These are phyloP conservation scores for Hydropsyche betteni DNA, from an alignment of 2,888 invertebrate genomes.

Conservation along the genomic window DNA sequence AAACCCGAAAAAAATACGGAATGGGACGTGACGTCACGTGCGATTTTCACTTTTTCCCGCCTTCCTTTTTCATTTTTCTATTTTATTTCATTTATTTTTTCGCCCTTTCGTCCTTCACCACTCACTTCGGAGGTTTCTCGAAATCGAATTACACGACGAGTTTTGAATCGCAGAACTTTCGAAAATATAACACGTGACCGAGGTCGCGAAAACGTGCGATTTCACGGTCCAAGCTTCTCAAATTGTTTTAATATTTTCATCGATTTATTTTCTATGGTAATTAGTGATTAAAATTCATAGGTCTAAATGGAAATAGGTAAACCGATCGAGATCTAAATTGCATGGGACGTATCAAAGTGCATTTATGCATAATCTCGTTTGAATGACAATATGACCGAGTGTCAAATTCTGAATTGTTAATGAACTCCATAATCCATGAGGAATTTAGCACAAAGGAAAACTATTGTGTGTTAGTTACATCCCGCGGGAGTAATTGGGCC, in stretches of 20 bases:
- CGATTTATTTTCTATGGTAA: no score
- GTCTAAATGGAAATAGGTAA: no score
- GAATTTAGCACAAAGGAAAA: constrained; percentile 11
- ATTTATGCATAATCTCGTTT: no score
- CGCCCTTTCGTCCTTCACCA: constrained; percentile 24
- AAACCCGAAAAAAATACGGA: no score
- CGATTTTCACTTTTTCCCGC: no score
- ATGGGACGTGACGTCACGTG: constrained; percentile 1
- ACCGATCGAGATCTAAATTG: no score
- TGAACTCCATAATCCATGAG: not conserved
- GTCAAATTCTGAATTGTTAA: constrained; percentile 19
- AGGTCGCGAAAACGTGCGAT: constrained; percentile 38
- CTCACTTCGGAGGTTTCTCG: constrained; percentile 20
- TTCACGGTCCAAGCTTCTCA: no score
- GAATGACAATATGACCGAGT: constrained; percentile 8
- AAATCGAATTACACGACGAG: constrained; percentile 47
- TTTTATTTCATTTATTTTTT: not conserved
- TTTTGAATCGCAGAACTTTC: constrained; percentile 37
- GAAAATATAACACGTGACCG: constrained; percentile 50
- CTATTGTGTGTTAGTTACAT: not conserved
- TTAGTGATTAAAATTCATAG: no score
- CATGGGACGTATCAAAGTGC: no score
- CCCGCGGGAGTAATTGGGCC: not conserved
- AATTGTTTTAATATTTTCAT: no score
- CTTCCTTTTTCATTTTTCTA: constrained; percentile 26